Evolutionary conservation across 2,113 vertebrate genomes (phyloP).

Genomic region (Daubentonia madagascariensis): DNA sequence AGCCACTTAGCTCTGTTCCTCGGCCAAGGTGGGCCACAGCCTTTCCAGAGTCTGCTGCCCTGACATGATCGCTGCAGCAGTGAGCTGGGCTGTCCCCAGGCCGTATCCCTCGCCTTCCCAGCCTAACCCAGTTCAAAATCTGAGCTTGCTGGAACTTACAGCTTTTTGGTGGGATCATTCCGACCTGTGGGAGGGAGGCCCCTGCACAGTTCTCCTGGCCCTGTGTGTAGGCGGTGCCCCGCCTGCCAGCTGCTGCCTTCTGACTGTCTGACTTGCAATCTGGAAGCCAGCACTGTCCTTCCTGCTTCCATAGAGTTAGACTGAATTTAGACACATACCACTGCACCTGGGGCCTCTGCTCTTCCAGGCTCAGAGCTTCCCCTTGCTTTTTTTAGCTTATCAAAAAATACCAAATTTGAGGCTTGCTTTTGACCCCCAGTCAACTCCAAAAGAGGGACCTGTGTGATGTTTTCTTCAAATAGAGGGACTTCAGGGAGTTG

Average conservation of each 20-base stretch:
- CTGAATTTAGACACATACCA: no score
- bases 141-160: not conserved
- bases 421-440: not conserved
- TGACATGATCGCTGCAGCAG: no score
- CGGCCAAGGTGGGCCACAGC: accelerated
- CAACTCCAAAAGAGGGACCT: no score
- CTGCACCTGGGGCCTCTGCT: not conserved
- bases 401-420: not conserved
- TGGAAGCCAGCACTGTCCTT: not conserved
- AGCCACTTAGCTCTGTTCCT: not conserved
- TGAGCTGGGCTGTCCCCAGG: not conserved
- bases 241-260: not conserved
- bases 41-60: not conserved
- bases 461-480: not conserved
- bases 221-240: no score
- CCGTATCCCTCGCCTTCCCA: not conserved
- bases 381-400: not conserved
- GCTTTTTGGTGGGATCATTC: not conserved
- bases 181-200: no score
- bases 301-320: not conserved
- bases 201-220: accelerated
- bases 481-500: accelerated
- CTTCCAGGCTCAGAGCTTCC: not conserved
- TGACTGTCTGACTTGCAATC: accelerated
- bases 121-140: not conserved